Evolutionary conservation across 2,797 vertebrate genomes (phyloP).

Genomic region (Prionace glauca): DNA sequence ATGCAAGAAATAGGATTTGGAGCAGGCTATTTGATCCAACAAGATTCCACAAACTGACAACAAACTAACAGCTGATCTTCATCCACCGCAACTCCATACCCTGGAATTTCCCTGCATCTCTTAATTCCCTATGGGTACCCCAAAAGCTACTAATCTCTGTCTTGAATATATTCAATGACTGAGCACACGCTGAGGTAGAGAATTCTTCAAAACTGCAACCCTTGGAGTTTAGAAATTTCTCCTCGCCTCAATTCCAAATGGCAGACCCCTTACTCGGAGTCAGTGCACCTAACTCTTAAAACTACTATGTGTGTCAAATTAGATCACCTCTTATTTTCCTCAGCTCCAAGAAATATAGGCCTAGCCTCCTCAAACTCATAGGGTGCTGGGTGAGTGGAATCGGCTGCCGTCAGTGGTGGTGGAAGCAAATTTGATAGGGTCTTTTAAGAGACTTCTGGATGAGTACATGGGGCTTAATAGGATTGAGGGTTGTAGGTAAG

Average conservation of each 20-base stretch:
- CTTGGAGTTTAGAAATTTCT: not conserved
- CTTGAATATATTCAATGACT: not conserved
- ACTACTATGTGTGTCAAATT: not conserved
- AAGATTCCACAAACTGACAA: too few relatives aligned
- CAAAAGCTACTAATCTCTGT: too few relatives aligned
- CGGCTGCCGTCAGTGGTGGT: too few relatives aligned
- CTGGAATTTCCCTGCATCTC: not conserved
- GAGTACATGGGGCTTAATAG: too few relatives aligned
- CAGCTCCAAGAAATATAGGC: not conserved
- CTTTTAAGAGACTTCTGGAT: too few relatives aligned
- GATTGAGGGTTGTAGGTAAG: too few relatives aligned
- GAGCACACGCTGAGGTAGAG: not conserved
- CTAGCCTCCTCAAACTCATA: not conserved
- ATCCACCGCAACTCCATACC: too few relatives aligned
- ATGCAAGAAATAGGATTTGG: too few relatives aligned
- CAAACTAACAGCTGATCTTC: not conserved
- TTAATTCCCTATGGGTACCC: not conserved
- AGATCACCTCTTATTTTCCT: not conserved
- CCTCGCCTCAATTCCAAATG: not conserved
- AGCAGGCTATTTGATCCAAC: too few relatives aligned
- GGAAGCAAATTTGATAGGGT: too few relatives aligned
- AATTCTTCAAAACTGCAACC: not conserved
- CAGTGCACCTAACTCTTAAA: not conserved
- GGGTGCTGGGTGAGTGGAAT: too few relatives aligned
- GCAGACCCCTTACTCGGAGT: not conserved